Percentiles rank a stretch among this genome's conserved stretches.
These are phyloP conservation scores for Ceratina japonica DNA, from an alignment of 1,140 invertebrate species.

Conservation along the genomic window DNA sequence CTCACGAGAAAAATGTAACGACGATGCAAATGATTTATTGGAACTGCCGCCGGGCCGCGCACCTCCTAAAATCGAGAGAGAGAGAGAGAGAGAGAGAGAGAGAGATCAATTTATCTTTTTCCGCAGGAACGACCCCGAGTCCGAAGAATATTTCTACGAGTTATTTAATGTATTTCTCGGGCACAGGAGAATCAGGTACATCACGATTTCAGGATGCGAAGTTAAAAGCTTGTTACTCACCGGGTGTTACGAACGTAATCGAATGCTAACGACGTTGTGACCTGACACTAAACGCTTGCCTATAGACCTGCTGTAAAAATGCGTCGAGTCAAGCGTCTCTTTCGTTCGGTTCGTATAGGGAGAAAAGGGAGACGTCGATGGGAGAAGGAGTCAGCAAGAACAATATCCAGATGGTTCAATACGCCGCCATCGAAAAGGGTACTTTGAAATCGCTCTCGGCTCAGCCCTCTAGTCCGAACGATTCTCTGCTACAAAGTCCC, in stretches of 20 bases:
- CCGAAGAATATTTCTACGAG: constrained; percentile 74
- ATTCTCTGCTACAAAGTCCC: constrained; percentile 71
- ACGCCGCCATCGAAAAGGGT: constrained; percentile 71
- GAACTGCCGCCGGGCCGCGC: not conserved
- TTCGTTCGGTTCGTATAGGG: constrained; percentile 61
- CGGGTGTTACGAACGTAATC: not conserved
- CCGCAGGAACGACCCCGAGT: constrained; percentile 74
- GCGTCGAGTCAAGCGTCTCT: not conserved
- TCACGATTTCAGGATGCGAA: not conserved
- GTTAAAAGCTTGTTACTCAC: too few species aligned
- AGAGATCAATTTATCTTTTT: constrained; percentile 49
- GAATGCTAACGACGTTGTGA: not conserved
- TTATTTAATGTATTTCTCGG: constrained; percentile 75
- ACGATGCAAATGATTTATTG: not conserved
- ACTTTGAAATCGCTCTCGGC: constrained; percentile 74
- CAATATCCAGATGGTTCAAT: constrained; percentile 79
- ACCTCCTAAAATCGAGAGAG: not conserved
- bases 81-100: not conserved
- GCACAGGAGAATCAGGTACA: constrained; percentile 68
- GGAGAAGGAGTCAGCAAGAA: constrained; percentile 72
- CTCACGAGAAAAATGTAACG: constrained; percentile 27
- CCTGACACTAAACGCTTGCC: not conserved
- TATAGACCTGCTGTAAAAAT: not conserved
- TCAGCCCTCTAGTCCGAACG: constrained; percentile 71
- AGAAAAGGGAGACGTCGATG: constrained; percentile 71